These are phyloP conservation scores for Nycticebus coucang DNA, from an alignment of 2,113 vertebrate genomes.

Conservation along the genomic window DNA sequence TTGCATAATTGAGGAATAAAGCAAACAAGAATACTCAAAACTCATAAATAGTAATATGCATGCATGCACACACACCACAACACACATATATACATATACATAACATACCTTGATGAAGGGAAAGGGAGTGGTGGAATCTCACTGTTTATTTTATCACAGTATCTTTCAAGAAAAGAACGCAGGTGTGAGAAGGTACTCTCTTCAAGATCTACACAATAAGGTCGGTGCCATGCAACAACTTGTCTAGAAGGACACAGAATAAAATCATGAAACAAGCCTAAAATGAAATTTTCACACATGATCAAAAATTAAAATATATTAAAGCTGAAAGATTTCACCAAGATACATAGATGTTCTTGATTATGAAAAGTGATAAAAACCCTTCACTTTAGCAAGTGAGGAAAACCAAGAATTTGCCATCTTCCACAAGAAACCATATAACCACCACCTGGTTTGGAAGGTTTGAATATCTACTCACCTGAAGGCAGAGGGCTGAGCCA, in stretches of 20 bases:
- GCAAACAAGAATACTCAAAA: conserved; percentile 52
- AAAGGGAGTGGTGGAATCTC: conserved; percentile 95
- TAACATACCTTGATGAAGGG: conserved; percentile 92
- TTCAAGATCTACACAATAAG: conserved; percentile 98
- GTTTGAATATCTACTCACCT: neutral
- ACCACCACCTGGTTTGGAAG: neutral
- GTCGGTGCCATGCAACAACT: conserved; percentile 98
- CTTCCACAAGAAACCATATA: neutral
- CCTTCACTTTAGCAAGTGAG: neutral
- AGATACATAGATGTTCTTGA: neutral
- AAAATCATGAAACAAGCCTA: conserved; percentile 47
- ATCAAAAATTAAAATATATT: conserved; percentile 35
- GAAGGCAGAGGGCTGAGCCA: neutral
- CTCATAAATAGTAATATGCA: conserved; percentile 32
- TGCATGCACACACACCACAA: neutral
- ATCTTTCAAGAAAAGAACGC: conserved; percentile 96
- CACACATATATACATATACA: neutral
- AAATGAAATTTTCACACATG: conserved; percentile 16
- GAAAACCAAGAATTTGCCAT: conserved; percentile 5
- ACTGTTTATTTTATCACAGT: conserved; percentile 95
- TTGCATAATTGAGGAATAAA: conserved; percentile 37
- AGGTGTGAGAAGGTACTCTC: conserved; percentile 98
- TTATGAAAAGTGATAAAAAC: conserved; percentile 37
- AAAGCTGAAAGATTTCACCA: neutral
- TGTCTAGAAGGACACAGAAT: conserved; percentile 83